Conservation (phyloP, 1,140 invertebrate species). For the Drosophila ironensis region DNA sequence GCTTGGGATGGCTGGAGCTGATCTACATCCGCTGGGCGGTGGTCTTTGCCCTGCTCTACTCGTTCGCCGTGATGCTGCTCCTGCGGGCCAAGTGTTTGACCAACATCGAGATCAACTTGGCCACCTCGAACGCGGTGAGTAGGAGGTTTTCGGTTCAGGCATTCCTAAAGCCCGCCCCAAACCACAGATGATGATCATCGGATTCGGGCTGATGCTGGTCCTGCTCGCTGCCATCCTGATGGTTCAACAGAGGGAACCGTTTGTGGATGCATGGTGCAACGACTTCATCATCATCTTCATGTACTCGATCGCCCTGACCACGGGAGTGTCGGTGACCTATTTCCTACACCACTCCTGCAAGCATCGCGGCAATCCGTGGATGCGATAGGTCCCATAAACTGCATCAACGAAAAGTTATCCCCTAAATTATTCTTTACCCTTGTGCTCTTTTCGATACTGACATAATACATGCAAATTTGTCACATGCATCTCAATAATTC, state of each 20-base stretch:
- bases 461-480: too few species aligned
- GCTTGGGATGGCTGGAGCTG: constrained; percentile 32
- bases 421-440: too few species aligned
- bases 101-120: constrained; percentile 42
- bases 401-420: too few species aligned
- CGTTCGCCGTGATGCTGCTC: constrained; percentile 33
- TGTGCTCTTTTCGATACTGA: too few species aligned
- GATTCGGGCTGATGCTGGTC: constrained; percentile 19
- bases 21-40: constrained; percentile 53
- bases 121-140: constrained; percentile 45
- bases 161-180: not conserved
- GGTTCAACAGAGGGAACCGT: constrained; percentile 38
- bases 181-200: constrained; percentile 50
- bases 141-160: too few species aligned
- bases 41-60: constrained; percentile 48
- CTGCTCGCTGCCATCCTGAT: constrained; percentile 25
- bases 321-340: constrained; percentile 30
- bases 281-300: constrained; percentile 35
- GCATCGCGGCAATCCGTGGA: not conserved
- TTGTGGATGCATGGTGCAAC: constrained; percentile 46
- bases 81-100: constrained; percentile 46
- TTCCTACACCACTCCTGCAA: constrained; percentile 41
- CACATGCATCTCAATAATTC: too few species aligned
- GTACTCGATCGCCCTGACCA: constrained; percentile 48
- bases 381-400: not conserved